Evolutionary conservation across 2,113 vertebrate species (phyloP), one percentile per base, ranked within the genome.

Genomic region (Amphilophus citrinellus): DNA sequence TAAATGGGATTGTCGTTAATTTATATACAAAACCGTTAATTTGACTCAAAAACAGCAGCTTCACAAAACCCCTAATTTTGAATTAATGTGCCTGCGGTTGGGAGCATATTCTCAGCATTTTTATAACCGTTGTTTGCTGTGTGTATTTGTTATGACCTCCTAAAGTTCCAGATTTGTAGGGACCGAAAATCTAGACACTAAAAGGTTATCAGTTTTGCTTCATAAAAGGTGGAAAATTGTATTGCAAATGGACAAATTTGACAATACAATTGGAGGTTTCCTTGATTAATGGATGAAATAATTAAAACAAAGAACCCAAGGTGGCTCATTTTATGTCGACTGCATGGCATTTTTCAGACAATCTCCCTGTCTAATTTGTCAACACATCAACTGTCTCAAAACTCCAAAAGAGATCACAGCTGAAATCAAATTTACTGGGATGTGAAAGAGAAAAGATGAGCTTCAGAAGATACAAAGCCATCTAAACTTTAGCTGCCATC

Each of bases 121-220:
- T 71, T 3, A 50, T 71, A 42, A 71, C 65, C 42, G 24, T 14
- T 18, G 22, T 20, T 53, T 2, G 3, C 50, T 50, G 24, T 71
- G 24, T 71, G 50, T 73, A 47, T 44, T 44, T 44, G 11, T 44
- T 44, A 44, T 13, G 42, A 11, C 11, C 1, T 50, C 66, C 18
- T 50, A 14, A 50, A 50, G 65, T 30, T 50, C 1, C 10, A 71
- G 15, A 30, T 1, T 71, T 1, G 0, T 50, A 22, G 2, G 42
- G 10, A 50, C 24, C 3, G 0, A 50, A 7, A 71, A 10, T 18
- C 27, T 18, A 50, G 50, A 30, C 10, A 9, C 42, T 68, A 3
- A 68, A 68, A 68, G 24, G 18, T 47, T 0, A 0, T 50, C 22
- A 20, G 24, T 1, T 73, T 53, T 53, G 0, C 50, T 73, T 3